phyloP scores from a whole-genome alignment of 2,888 invertebrate species.

The Dynastes tityus region DNA sequence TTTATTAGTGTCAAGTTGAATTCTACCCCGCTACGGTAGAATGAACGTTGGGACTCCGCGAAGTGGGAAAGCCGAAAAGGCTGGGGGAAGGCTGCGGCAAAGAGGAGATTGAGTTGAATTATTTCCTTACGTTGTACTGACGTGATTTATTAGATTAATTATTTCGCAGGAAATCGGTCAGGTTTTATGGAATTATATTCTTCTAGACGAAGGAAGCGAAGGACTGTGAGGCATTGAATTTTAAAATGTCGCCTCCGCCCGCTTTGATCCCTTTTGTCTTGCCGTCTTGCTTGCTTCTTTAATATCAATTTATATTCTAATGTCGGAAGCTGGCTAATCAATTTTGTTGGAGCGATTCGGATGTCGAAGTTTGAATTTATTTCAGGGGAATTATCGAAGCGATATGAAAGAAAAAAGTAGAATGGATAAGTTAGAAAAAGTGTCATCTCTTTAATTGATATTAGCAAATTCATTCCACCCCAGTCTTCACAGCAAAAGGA shows the following conservation, averaged over 20 bases:
- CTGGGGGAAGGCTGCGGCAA: background rate
- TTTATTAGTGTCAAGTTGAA: conserved; percentile 36
- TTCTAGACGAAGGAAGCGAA: background rate
- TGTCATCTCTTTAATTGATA: too few species aligned
- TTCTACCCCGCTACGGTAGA: background rate
- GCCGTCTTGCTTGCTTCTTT: background rate
- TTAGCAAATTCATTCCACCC: too few species aligned
- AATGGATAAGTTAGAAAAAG: too few species aligned
- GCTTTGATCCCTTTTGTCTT: background rate
- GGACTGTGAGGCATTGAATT: conserved; percentile 6
- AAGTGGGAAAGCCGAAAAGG: background rate
- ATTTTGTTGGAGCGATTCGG: background rate
- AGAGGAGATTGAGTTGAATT: conserved; percentile 12
- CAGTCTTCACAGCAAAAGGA: too few species aligned
- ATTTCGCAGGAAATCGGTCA: conserved; percentile 16
- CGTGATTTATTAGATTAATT: conserved; percentile 17
- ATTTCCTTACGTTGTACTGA: background rate
- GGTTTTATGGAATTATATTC: conserved; percentile 19
- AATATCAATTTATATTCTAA: conserved; percentile 10
- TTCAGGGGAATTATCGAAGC: too few species aligned
- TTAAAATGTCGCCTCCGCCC: background rate
- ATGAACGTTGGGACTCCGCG: background rate
- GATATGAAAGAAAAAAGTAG: too few species aligned
- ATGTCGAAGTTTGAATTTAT: conserved; percentile 25
- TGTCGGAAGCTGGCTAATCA: background rate